Evolutionary conservation across 2,888 invertebrate species (phyloP), one percentile per base, ranked within the genome.

Genomic region (Drosophila monieri): DNA sequence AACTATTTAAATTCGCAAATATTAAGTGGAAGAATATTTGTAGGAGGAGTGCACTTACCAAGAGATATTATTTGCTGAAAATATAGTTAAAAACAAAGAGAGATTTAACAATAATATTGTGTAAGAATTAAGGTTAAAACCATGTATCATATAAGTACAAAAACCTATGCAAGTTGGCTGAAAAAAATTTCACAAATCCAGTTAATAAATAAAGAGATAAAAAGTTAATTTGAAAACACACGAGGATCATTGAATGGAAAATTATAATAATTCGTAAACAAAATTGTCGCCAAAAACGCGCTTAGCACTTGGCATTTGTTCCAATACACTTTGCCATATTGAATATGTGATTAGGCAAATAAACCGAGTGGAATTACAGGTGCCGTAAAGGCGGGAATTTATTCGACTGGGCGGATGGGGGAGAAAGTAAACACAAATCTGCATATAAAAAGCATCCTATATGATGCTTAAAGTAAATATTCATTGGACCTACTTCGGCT

Each of bases 321-420:
- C 81, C 70, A 84, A 84, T 81, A 86, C 81, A 86, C 78, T 83
- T 83, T 84, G 76, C 59, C 78, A 85, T 88, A 85, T 88, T 88
- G 84, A 89, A 88, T 85, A 78, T 85, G 73, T 75, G 88, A 85
- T 85, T 85, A 85, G 89, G 88, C 69, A 89, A 88, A 85, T 85
- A 85, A 85, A 85, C 73, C 85, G 67, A 73, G 68, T 72, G 73
- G 74, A 73, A 72, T 88, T 81, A 88, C 85, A 85, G 76, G 79
- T 73, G 77, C 56, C 61, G 60, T 74, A 68, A 72, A 73, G 80
- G 74, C 54, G 57, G 66, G 68, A 73, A 64, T 74, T 80, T 87
- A 80, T 80, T 76, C 39, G 65, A n/a, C n/a, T 35, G 53, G 47
- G 41, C 18, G 35, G 32, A 25, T 32, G 53, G 51, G 46, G 23